Conservation (phyloP, 2,888 invertebrate genomes). For the Chymomyza caudatula region DNA sequence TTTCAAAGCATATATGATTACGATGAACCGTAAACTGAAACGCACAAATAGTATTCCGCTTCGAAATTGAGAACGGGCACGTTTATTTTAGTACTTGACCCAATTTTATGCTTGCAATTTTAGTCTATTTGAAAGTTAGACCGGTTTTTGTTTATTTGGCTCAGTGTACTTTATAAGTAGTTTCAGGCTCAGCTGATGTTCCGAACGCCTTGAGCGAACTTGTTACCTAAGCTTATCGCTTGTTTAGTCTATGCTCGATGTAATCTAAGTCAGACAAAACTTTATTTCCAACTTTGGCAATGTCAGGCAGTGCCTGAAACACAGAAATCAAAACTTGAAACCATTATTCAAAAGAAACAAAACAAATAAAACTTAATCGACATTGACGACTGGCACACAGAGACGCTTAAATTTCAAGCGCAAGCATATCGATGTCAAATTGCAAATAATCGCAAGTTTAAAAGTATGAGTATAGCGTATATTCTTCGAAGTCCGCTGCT, state of each 20-base stretch:
- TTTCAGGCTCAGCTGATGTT: neutral
- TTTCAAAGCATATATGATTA: no score
- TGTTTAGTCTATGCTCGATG: neutral
- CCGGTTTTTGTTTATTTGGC: neutral
- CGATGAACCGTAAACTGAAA: no score
- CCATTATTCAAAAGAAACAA: neutral
- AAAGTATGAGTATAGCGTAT: constrained; percentile 26
- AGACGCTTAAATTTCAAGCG: neutral
- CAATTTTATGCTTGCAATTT: neutral
- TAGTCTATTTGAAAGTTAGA: neutral
- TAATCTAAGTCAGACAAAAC: neutral
- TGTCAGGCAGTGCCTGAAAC: neutral
- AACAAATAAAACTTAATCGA: neutral
- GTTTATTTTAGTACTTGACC: neutral
- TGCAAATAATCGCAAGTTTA: constrained; percentile 44
- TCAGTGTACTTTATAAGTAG: neutral
- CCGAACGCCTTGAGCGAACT: neutral
- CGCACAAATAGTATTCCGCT: no score
- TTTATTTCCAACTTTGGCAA: neutral
- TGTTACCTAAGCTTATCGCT: neutral
- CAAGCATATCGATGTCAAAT: constrained; percentile 58
- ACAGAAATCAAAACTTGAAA: neutral
- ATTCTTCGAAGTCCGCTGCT: constrained; percentile 12
- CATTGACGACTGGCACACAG: neutral
- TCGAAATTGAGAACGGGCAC: no score